A percentile compares a stretch with the other conserved stretches of the same genome.
Conservation (phyloP, 1,140 invertebrate species). For the Halotydeus destructor region DNA sequence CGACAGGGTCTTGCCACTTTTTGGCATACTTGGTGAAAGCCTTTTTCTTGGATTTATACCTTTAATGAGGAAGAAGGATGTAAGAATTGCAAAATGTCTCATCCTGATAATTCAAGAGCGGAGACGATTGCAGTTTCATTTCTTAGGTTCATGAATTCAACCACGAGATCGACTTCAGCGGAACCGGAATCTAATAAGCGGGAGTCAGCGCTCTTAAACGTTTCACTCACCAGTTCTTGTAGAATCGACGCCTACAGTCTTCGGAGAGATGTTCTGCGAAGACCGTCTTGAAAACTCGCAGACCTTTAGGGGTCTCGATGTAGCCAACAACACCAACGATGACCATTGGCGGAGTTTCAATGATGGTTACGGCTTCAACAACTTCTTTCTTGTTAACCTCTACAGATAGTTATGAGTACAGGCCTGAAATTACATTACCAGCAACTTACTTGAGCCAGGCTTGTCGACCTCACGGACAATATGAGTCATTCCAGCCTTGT, state of each 20-base stretch:
- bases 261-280: conserved; percentile 98
- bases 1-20: conserved; percentile 93
- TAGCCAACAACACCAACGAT: conserved; percentile 94
- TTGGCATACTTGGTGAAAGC: conserved; percentile 95
- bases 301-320: conserved; percentile 91
- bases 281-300: conserved; percentile 78
- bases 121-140: not conserved
- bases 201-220: no score
- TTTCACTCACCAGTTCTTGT: conserved; percentile 98
- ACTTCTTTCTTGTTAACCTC: conserved; percentile 99
- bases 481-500: conserved; percentile 99
- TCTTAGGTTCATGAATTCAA: not conserved
- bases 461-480: conserved; percentile 95
- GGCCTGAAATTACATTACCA: not conserved
- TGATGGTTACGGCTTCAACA: conserved; percentile 91
- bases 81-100: conserved; percentile 12
- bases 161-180: not conserved
- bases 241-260: conserved; percentile 92
- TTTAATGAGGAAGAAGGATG: conserved; percentile 25
- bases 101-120: conserved; percentile 3
- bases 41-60: conserved; percentile 99
- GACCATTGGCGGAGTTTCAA: conserved; percentile 96
- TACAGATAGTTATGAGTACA: conserved; percentile 33
- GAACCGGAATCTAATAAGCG: no score
- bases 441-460: conserved; percentile 85